Evolutionary conservation across 2,888 invertebrate species (phyloP), one percentile per base, ranked within the genome.

Genomic region (Ornithoptera alexandrae): DNA sequence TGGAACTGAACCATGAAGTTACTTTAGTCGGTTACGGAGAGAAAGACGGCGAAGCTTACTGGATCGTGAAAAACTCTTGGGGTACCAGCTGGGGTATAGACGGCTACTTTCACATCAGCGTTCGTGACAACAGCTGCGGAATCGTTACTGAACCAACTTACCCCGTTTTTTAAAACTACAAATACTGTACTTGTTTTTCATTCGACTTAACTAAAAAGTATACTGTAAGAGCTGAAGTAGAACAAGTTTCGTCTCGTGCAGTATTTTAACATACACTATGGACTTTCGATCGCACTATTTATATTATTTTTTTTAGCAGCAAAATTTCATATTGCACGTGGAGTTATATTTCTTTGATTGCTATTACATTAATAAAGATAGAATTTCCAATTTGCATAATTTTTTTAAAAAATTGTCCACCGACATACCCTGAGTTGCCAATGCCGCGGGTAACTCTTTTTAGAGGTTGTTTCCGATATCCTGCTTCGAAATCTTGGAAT

Each of bases 1-100:
- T 94, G 62, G 84, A 92, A 4, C 84, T 98, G 66, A 96, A 98
- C 88, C 98, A 98, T 84, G 96, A 97, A 58, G 98, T 98, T 0
- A 88, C 98, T 67, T 95, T 97, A 65, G 98, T 98, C 3, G 98
- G 97, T 0, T 98, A 97, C 84, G 98, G 98, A 17, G 93, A 93
- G 22, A 89, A 97, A 62, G 94, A 96, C 75, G 97, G 96, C 5
- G 94, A 97, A 76, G 94, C 94, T n/a, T 98, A 97, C 88, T 98
- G 98, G 98, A 93, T 98, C 69, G 90, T 98, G 15, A 98, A 98
- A 90, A 98, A 98, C 89, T 98, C 98, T 0, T 98, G 98, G 97
- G 98, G 98, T 0, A 96, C 96, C 39, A 95, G 96, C 76, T 98
- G 98, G 98, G 98, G 98, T 42, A 97, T 98, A 77, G 97, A 97